Evolutionary conservation across 2,113 vertebrate genomes (phyloP), one percentile per base, ranked within the genome.

Genomic region (Sebastes schlegelii): DNA sequence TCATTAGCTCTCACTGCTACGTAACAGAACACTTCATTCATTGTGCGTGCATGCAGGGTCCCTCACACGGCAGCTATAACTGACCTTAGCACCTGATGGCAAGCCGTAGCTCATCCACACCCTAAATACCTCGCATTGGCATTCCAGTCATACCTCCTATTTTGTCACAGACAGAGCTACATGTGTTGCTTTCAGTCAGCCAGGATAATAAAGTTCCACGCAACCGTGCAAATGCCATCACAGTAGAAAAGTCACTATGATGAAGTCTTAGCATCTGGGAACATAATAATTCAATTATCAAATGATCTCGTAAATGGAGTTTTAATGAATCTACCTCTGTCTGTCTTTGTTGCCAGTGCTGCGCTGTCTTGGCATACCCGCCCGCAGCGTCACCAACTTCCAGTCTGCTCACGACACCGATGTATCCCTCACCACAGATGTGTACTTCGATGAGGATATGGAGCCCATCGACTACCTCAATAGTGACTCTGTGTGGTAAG

Each of bases 391-490:
- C 65, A 99, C 97, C 88, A 99, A 99, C 94, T 99, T 98, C 95
- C 97, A 97, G 92, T 99, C 98, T 0, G 98, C 98, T 0, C 98
- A 98, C 1, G 97, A 98, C 88, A 98, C 98, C 0, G 98, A 99
- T 51, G 96, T 97, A 0, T 98, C 97, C 49, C 95, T 98, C 88
- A 98, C 97, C 21, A 97, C 96, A 65, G 98, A 99, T 82, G 95
- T 97, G 49, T 99, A 97, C 90, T 95, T 98, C 1, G 96, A 98
- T 46, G 97, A 97, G 89, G 90, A 96, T 45, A 93, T 97, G 95
- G 94, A 96, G 65, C 96, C 97, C 0, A 91, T 99, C 0, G 93
- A 96, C 81, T 16, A 95, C 19, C 95, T 98, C 84, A 99, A 98
- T 74, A 92, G 91, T 0, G 98, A 99, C 88, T 98, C 97, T 12